phyloP scores from a whole-genome alignment of 2,888 invertebrate species.

The Parasteatoda lunata region DNA sequence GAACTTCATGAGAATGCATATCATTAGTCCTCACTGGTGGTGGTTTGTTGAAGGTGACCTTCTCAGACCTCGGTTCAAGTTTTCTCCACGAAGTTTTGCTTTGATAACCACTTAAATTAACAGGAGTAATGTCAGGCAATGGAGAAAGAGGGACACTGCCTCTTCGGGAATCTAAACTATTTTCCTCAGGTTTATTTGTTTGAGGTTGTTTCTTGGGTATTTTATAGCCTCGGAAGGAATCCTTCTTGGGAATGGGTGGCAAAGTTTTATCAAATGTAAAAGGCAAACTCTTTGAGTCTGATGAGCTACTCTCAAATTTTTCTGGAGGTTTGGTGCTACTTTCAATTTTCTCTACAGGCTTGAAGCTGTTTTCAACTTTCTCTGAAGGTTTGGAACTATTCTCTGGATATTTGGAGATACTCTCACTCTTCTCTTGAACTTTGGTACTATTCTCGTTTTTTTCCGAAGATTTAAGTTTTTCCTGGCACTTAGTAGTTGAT shows the following conservation, averaged over 20 bases:
- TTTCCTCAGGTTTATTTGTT: slow-evolving; percentile 38
- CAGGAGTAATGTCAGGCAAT: slow-evolving; percentile 48
- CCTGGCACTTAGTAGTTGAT: slow-evolving; percentile 20
- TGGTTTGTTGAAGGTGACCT: background rate
- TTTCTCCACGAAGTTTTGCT: slow-evolving; percentile 47
- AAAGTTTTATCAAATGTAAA: slow-evolving; percentile 3
- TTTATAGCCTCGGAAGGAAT: slow-evolving; percentile 54
- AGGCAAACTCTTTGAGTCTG: slow-evolving; percentile 10
- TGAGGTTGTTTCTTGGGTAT: slow-evolving; percentile 62
- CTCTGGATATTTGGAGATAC: slow-evolving; percentile 39
- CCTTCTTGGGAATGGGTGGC: slow-evolving; percentile 23
- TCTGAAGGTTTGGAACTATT: background rate
- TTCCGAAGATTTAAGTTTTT: slow-evolving; percentile 35
- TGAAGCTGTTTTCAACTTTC: background rate
- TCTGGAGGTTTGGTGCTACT: too few species aligned
- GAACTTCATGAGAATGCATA: background rate
- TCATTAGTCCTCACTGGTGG: slow-evolving; percentile 24
- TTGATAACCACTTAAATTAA: slow-evolving; percentile 18
- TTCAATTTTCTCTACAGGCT: too few species aligned
- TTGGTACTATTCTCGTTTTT: background rate
- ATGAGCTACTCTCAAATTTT: background rate
- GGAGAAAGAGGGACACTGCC: slow-evolving; percentile 63
- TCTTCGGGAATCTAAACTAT: slow-evolving; percentile 52
- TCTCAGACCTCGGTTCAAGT: slow-evolving; percentile 32
- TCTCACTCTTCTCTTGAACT: slow-evolving; percentile 43